Base-by-base conservation (phyloP, 2,797 vertebrate genomes). In the Pipistrellus nathusii region DNA sequence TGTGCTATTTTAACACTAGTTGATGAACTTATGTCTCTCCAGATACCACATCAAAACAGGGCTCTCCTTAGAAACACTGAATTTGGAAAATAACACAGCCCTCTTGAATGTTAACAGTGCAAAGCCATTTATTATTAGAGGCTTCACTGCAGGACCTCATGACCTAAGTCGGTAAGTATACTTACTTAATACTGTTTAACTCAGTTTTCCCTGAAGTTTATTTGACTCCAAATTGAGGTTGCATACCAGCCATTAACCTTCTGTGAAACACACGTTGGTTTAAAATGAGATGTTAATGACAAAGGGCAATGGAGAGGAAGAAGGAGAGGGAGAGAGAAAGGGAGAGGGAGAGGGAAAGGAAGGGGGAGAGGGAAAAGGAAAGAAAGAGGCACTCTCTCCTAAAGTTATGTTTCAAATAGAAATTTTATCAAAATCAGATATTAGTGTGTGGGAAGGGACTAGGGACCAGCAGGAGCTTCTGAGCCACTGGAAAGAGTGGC, bases 251-350 rank as follows among this genome's bases (percentile, higher is more conserved):
- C 27, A 86, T 96, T 92, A 93, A 90, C 48, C 94, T 96, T 93
- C 88, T 51, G 46, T 35, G 48, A 71, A 92, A 72, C 66, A 82
- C 80, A 69, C 30, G 85, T 82, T 85, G 62, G 41, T 91, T 93
- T 93, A 86, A 96, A 93, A 88, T 77, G 80, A 92, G 72, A 84
- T 92, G 85, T 88, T 93, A 96, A 82, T 96, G 69, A 88, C 17
- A 59, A 90, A 76, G 18, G 15, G 55, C 51, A 35, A 89, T 55
- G 59, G 82, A 94, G 89, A 88, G 48, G 53, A 53, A 94, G 86
- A 88, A 41, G 53, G 57, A 95, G 68, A 81, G 55, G 32, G 9
- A 20, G 4, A 44, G 0, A 32, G 27, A 41, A 3, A 11, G n/a
- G 59, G n/a, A 89, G 6, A n/a, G 1, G 35, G 1, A 44, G n/a